Conservation (phyloP, 53 echinoderm and acorn worm genomes). For the Stichopus horrens region DNA sequence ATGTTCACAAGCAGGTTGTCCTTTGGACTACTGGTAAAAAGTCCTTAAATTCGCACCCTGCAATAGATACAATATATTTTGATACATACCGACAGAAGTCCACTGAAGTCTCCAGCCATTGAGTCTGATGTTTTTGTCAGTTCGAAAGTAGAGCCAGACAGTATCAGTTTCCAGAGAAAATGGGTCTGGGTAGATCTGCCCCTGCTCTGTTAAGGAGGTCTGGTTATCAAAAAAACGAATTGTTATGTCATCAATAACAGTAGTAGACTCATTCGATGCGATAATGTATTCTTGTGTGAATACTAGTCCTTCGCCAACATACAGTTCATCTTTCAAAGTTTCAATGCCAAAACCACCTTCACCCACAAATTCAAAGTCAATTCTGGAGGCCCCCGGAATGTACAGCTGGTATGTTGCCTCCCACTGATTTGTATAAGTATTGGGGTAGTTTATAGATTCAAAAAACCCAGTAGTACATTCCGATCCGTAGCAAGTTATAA, state of each 20-base stretch:
- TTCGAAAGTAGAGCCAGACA: slow-evolving; percentile 77
- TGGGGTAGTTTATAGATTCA: slow-evolving; percentile 60
- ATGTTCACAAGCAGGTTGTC: no score
- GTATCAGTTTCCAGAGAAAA: slow-evolving; percentile 61
- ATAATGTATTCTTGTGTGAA: background rate
- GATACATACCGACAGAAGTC: slow-evolving; percentile 49
- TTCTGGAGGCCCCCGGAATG: slow-evolving; percentile 70
- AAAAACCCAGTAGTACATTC: slow-evolving; percentile 53
- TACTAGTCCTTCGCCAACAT: slow-evolving; percentile 55
- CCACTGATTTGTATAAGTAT: slow-evolving; percentile 54
- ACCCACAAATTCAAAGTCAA: slow-evolving; percentile 63
- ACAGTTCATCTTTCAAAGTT: slow-evolving; percentile 79
- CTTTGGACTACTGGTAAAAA: no score
- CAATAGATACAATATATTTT: background rate
- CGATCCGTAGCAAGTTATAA: slow-evolving; percentile 75
- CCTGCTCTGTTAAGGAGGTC: background rate
- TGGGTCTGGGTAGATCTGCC: background rate
- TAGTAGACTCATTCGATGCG: background rate
- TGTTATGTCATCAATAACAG: background rate
- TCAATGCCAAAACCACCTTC: slow-evolving; percentile 62
- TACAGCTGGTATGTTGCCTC: slow-evolving; percentile 69
- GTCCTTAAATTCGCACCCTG: no score
- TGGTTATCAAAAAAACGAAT: slow-evolving; percentile 34
- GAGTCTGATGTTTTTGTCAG: slow-evolving; percentile 76
- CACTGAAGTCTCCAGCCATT: slow-evolving; percentile 70